A percentile compares a stretch with the other conserved stretches of the same genome.
These are phyloP conservation scores for Tadarida brasiliensis DNA, from an alignment of 2,797 vertebrate genomes.

Conservation along the genomic window DNA sequence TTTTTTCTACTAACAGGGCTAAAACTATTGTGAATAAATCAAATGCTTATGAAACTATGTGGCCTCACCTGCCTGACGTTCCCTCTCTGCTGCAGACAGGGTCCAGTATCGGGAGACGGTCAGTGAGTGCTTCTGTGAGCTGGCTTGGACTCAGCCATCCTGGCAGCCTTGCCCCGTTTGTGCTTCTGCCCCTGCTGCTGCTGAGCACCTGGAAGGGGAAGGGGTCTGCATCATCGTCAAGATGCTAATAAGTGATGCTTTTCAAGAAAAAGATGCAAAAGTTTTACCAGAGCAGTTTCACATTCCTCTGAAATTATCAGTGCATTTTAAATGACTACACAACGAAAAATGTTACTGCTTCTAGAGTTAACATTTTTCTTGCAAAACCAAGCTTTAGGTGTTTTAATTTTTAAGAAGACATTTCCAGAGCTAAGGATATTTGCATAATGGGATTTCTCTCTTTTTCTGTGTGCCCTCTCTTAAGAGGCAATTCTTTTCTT, in stretches of 20 bases:
- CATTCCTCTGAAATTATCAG: neutral
- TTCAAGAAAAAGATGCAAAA: slow-evolving; percentile 1
- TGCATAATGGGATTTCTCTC: neutral
- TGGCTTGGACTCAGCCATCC: too few relatives aligned
- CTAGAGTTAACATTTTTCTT: slow-evolving; percentile 49
- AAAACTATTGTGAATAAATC: neutral
- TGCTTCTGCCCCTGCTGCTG: neutral
- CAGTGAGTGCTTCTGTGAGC: neutral
- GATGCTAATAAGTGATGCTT: neutral
- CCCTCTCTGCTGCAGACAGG: neutral
- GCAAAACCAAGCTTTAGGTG: slow-evolving; percentile 12
- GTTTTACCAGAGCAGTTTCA: neutral
- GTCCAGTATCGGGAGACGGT: neutral
- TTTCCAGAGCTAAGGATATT: slow-evolving; percentile 12
- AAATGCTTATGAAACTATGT: neutral
- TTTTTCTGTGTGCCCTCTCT: neutral
- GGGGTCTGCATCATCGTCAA: neutral
- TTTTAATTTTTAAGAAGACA: slow-evolving; percentile 55
- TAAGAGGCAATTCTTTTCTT: slow-evolving; percentile 32
- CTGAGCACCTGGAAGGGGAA: neutral
- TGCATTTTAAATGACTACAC: slow-evolving; percentile 17
- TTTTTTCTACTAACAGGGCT: neutral
- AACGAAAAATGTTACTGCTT: slow-evolving; percentile 23
- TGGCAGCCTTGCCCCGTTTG: neutral
- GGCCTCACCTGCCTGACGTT: neutral